Percentiles rank a stretch among this genome's conserved stretches.
Evolutionary conservation across 2,113 vertebrate species (phyloP).

Genomic region (Corythornis vintsioides): DNA sequence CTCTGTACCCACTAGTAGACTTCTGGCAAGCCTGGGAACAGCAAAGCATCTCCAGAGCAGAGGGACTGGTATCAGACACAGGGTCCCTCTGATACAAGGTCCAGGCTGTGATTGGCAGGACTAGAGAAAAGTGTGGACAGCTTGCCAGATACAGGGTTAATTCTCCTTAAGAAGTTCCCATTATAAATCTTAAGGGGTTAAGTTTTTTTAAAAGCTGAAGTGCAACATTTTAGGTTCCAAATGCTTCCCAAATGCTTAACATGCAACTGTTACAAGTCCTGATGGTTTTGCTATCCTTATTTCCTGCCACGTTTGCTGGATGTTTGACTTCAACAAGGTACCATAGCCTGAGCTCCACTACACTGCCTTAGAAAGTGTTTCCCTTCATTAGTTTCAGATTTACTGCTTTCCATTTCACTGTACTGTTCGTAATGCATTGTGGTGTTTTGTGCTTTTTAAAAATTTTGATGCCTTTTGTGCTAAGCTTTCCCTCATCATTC

Average conservation of each 20-base stretch:
- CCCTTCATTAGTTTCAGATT: background rate
- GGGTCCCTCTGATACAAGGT: background rate
- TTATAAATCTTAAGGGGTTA: background rate
- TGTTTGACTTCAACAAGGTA: background rate
- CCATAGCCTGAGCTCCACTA: fast-evolving
- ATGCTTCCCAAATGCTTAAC: background rate
- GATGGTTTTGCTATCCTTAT: background rate
- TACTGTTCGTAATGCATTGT: background rate
- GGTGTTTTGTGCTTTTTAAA: background rate
- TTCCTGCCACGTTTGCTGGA: background rate
- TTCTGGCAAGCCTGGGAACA: background rate
- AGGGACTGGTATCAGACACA: background rate
- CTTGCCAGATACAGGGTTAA: background rate
- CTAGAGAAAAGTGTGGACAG: background rate
- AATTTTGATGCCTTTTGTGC: constrained; percentile 9
- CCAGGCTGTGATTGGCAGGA: background rate
- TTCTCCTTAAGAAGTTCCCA: background rate
- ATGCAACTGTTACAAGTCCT: background rate
- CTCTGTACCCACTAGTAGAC: background rate
- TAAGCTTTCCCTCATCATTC: background rate
- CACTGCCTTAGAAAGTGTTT: background rate
- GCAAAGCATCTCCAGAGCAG: background rate
- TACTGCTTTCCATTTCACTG: background rate
- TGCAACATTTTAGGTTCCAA: background rate
- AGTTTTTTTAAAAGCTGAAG: background rate